phyloP scores from a whole-genome alignment of 2,113 vertebrate genomes.

The Oryzias curvinotus region DNA sequence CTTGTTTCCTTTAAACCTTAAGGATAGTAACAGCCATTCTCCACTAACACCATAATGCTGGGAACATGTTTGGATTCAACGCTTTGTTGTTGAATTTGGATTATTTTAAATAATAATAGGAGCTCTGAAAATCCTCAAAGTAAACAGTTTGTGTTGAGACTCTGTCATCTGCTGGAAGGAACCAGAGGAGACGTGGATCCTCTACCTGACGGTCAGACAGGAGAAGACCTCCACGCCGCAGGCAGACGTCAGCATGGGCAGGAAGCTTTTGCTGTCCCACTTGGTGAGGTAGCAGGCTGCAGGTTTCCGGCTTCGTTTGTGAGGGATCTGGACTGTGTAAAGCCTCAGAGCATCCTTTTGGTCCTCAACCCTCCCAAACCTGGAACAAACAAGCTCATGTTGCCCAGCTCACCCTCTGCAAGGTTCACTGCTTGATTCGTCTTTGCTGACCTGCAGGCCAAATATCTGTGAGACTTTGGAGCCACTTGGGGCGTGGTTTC shows the following conservation, averaged over 20 bases:
- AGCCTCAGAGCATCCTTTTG: conserved; percentile 81
- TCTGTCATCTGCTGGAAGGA: too few species aligned
- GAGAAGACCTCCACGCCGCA: conserved; percentile 93
- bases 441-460: conserved; percentile 84
- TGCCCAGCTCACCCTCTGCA: not conserved
- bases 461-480: conserved; percentile 86
- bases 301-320: conserved; percentile 88
- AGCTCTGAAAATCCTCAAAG: too few species aligned
- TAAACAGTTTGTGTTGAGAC: too few species aligned
- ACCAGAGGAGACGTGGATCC: too few species aligned
- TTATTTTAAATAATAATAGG: too few species aligned
- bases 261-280: conserved; percentile 89
- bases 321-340: conserved; percentile 94
- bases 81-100: too few species aligned
- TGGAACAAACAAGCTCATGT: conserved; percentile 49
- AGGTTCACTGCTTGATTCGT: not conserved
- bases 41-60: too few species aligned
- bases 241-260: conserved; percentile 86
- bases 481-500: conserved; percentile 84
- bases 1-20: too few species aligned
- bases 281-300: conserved; percentile 93
- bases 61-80: too few species aligned
- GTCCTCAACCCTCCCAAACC: conserved; percentile 89
- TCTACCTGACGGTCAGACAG: conserved; percentile 86
- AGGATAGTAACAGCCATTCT: too few species aligned